Base-by-base conservation (phyloP, 2,888 invertebrate genomes). In the Keiferia lycopersicella region DNA sequence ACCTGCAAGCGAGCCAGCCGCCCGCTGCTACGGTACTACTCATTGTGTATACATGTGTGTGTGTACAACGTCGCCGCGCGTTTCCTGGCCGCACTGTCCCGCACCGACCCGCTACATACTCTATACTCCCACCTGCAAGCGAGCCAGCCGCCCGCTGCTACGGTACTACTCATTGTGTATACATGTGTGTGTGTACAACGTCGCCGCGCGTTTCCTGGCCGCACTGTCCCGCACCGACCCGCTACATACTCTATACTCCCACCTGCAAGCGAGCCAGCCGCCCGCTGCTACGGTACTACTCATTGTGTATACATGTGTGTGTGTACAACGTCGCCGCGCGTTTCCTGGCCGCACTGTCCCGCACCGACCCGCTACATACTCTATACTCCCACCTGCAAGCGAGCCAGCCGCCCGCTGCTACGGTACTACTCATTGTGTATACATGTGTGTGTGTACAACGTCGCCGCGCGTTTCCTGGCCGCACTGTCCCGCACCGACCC, bases 351-450 rank as follows among this genome's bases (percentile, higher is more conserved):
- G 95, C 97, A 66, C 92, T 98, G 81, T 93, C 96, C 14, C 92
- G 95, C 79, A 94, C 95, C 79, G 98, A 98, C 93, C 98, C 98
- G 22, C 88, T 98, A 71, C 98, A 98, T 92, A 98, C 98, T 56
- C 92, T 98, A n/a, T 98, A 98, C 89, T 97, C 98, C 82, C 91
- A 97, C 75, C 95, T 98, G 90, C 96, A 96, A 70, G 96, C 74
- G 96, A 96, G 62, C 94, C 95, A 68, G 74, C 81, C 77, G 72
- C 84, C 78, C 38, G 96, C 96, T 58, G 95, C 30, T 6, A 30
- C 30, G 30, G 30, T 30, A 30, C 6, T 6, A 30, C 30, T 2
- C 30, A 6, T 4, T 30, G 30, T 6, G 6, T 2, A 2, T 30
- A 2, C 3, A 2, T 6, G 30, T 30, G 30, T 30, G 30, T 30